Base-by-base conservation (phyloP, 2,113 vertebrate species). In the Rhombomys opimus region DNA sequence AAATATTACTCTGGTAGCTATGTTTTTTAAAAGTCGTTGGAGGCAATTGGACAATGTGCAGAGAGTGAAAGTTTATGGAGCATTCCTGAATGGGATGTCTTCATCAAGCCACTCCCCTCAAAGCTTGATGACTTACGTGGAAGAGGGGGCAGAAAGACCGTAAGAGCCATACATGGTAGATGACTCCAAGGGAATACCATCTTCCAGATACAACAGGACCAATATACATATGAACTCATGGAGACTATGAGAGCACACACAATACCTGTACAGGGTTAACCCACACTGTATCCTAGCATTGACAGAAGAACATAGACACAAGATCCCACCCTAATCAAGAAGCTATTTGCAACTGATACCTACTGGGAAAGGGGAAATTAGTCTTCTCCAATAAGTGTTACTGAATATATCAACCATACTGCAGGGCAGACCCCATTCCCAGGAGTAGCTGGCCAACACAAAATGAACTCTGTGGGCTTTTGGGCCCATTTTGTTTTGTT, bases 1-100 rank as follows among this genome's bases (percentile, higher is more conserved):
- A 97, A 96, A 41, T 6, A 86, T 80, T 18, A 59, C 32, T 88
- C 14, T 59, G 25, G 32, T 86, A 89, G 22, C 52, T 94, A 30
- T 82, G 23, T n/a, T 87, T 41, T 63, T 84, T 14, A 15, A 38
- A 92, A 78, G 78, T 57, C 7, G 6, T 61, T 95, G 72, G 35
- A 84, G 13, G 67, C 35, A 81, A 57, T 5, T 81, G 32, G 32
- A 80, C 9, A 80, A 57, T 80, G 18, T 35, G 52, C 10, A 59
- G 32, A 57, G 32, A 23, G 32, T 13, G 35, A 81, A 32, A 81
- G 78, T 46, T 46, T 46, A 23, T 32, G 10, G 46, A 46, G 46
- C 46, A 46, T 46, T 81, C 52, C 2, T 80, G 46, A 57, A 35
- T 57, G 52, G 17, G 32, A 57, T 57, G 52, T 80, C 52, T 80